Evolutionary conservation across 2,888 invertebrate species (phyloP), one percentile per base, ranked within the genome.

Genomic region (Platerodrilus igneus): DNA sequence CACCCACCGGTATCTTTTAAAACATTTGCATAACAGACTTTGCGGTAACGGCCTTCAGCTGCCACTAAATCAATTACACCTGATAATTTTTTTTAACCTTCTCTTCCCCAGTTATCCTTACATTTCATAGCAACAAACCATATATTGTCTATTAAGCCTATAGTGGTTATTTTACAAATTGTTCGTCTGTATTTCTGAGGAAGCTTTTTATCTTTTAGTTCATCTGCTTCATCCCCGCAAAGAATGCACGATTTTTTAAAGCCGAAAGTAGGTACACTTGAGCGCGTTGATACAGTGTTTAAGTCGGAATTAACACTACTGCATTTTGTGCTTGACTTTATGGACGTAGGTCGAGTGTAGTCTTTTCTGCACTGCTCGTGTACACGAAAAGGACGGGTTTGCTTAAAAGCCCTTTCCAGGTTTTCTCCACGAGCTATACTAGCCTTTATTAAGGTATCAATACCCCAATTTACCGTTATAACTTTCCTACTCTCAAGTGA

Each of bases 301-400:
- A 29, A 18, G 5, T 18, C 18, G 10, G 18, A 19, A 29, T 29
- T 27, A 15, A 5, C 14, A 27, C 15, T 27, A 15, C 15, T 15
- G 27, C 27, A 27, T 27, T 27, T 27, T 27, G n/a, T 27, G 15
- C 27, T 27, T 15, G 27, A 27, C 16, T 27, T 27, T 27, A 15
- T 27, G n/a, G 27, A 27, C 15, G 27, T 15, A 15, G 27, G 15
- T 16, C 27, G 27, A 15, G 27, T 27, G n/a, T 27, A 27, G 15
- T 15, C 16, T 15, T 15, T 27, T 27, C 27, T 25, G 27, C 27
- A 27, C 11, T 27, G 27, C 16, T 27, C 27, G 27, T 27, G 27
- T 27, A 27, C 15, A 27, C 27, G 15, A 27, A 15, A 16, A 13
- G 27, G n/a, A 27, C 6, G 27, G 7, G 27, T 27, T 27, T 27